Evolutionary conservation across 53 echinoderm and acorn worm species (phyloP).

Genomic region (Luidia sarsii): DNA sequence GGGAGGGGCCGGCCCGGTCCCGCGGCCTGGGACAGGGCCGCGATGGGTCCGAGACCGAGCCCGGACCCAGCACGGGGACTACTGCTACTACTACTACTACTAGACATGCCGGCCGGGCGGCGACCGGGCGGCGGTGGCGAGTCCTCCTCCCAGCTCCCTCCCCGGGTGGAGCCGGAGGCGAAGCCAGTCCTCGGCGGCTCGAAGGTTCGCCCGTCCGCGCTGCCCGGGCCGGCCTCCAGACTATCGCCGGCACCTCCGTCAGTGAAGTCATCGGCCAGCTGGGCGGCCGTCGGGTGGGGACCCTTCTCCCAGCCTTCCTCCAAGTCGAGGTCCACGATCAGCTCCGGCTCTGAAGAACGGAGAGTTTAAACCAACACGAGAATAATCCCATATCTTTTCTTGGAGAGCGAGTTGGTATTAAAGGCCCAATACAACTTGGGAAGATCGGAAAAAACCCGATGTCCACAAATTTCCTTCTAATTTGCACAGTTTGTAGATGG

Average conservation of each 20-base stretch:
- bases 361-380: no score
- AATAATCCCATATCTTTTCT: no score
- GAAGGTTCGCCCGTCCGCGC: background rate
- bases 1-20: background rate
- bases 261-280: slow-evolving; percentile 16
- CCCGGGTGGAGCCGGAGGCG: background rate
- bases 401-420: no score
- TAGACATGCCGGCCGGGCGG: no score
- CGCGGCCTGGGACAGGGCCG: slow-evolving; percentile 4
- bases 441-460: no score
- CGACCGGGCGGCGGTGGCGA: no score
- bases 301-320: slow-evolving; percentile 32
- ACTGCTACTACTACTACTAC: no score
- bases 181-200: background rate
- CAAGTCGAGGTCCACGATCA: background rate
- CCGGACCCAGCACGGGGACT: no score
- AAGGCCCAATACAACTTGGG: no score
- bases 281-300: slow-evolving; percentile 8
- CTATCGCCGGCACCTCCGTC: background rate
- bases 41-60: background rate
- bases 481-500: no score
- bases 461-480: no score
- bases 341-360: slow-evolving; percentile 1
- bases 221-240: no score
- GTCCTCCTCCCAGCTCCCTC: background rate